Percentiles rank a stretch among this genome's conserved stretches.
phyloP scores from a whole-genome alignment of 2,113 vertebrate genomes.

The Ameiurus melas region DNA sequence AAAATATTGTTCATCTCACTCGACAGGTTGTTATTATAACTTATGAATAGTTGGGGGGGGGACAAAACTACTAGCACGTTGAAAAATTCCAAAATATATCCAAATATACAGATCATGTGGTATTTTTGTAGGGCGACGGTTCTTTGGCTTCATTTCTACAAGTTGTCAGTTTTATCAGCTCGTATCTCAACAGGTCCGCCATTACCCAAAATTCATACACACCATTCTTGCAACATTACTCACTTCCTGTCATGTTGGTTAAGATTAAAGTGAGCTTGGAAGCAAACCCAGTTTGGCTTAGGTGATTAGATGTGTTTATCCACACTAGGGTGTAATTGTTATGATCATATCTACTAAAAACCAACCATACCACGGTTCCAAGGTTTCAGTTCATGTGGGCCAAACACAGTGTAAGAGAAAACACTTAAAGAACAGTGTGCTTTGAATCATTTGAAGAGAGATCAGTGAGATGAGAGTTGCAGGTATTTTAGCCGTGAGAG shows the following conservation, averaged over 20 bases:
- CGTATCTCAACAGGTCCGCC: neutral
- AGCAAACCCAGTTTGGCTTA: neutral
- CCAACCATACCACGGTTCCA: neutral
- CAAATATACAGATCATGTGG: too few species aligned
- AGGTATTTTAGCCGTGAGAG: neutral
- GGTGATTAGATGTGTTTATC: neutral
- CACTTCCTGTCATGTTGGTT: neutral
- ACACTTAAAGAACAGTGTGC: neutral
- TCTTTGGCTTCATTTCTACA: neutral
- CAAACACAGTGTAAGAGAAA: neutral
- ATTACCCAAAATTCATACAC: neutral
- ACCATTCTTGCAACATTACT: neutral
- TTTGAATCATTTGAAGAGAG: neutral
- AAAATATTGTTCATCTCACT: too few species aligned
- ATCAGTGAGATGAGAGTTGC: neutral
- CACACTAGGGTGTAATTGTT: neutral
- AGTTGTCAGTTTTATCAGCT: neutral
- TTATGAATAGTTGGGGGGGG: too few species aligned
- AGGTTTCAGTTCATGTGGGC: neutral
- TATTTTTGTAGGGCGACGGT: too few species aligned
- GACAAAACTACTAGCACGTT: too few species aligned
- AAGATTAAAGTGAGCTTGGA: neutral
- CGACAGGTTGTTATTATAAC: too few species aligned
- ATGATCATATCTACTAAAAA: neutral
- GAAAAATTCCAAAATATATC: too few species aligned